Evolutionary conservation across 1,140 invertebrate genomes (phyloP), one percentile per base, ranked within the genome.

Genomic region (Lepidurus apus): DNA sequence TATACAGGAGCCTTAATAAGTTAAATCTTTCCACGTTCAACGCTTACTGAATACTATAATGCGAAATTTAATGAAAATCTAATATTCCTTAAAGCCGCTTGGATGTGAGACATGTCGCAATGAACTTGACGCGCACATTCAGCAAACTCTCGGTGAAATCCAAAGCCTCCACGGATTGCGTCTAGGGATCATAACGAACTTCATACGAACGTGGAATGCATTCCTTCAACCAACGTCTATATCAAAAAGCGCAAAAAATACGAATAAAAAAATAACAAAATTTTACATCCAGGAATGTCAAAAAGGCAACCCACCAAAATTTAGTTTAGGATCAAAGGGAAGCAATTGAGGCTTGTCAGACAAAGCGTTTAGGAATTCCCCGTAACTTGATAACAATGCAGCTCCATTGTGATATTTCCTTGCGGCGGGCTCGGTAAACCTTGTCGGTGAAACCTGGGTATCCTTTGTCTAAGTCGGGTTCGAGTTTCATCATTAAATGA

Each of bases 401-500:
- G 98, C 98, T 6, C 98, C 98, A 83, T 98, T 99, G 95, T 44
- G 98, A 98, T 83, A 99, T 98, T 81, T 95, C 88, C 87, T 98
- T 98, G 82, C 98, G 90, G 80, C 98, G 91, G 73, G 91, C 91
- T 73, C 98, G 89, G 86, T 99, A 99, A 6, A 92, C 92, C 84
- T 93, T 92, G 85, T 99, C 98, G 9, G 94, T 94, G 85, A 99
- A 99, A 45, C 98, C 98, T 42, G 98, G 98, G 86, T 99, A 98
- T 86, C 97, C 98, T 97, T 96, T 98, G 88, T 99, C 97, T 75
- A 99, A 88, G 83, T 99, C 98, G 0, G 98, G 97, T 85, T 99
- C 97, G 85, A 95, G 99, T 85, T 98, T 99, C 81, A 97, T 98
- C 91, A 99, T 95, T 77, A 99, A 87, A 85, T 99, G 97, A 84